These are phyloP conservation scores for Drosophila buzzatii DNA, from an alignment of 2,888 invertebrate genomes.

Conservation along the genomic window DNA sequence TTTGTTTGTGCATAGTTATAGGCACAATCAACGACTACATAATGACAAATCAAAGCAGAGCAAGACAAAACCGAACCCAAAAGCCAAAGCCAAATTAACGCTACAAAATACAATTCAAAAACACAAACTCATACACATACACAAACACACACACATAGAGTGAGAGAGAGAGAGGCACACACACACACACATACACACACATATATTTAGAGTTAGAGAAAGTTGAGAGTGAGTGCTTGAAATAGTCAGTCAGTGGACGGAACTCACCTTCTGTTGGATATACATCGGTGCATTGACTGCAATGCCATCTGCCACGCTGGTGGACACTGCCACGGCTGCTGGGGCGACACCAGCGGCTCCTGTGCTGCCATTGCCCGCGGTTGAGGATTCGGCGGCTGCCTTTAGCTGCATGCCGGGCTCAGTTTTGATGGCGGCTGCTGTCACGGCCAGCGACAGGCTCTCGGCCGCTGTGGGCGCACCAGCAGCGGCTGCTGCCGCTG, in stretches of 20 bases:
- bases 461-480: constrained; percentile 81
- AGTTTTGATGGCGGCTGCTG: constrained; percentile 81
- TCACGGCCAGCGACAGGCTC: constrained; percentile 83
- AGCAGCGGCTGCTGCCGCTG: constrained; percentile 79
- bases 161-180: background rate
- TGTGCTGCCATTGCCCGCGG: constrained; percentile 66
- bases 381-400: constrained; percentile 70
- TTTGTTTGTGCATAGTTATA: constrained; percentile 27
- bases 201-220: constrained; percentile 17
- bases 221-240: constrained; percentile 9
- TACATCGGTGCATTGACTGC: constrained; percentile 78
- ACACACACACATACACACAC: constrained; percentile 20
- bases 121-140: constrained; percentile 31
- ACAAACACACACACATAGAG: constrained; percentile 6
- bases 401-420: constrained; percentile 84
- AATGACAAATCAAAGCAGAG: constrained; percentile 49
- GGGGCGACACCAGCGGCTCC: constrained; percentile 53
- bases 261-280: constrained; percentile 84
- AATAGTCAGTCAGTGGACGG: background rate
- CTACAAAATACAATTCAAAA: constrained; percentile 69
- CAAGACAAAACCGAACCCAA: constrained; percentile 48
- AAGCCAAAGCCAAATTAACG: constrained; percentile 56
- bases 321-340: constrained; percentile 69
- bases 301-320: constrained; percentile 67
- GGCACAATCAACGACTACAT: constrained; percentile 45